A percentile compares a stretch with the other conserved stretches of the same genome.
phyloP scores from a whole-genome alignment of 2,888 invertebrate species.

The Odontomyia ornata region DNA sequence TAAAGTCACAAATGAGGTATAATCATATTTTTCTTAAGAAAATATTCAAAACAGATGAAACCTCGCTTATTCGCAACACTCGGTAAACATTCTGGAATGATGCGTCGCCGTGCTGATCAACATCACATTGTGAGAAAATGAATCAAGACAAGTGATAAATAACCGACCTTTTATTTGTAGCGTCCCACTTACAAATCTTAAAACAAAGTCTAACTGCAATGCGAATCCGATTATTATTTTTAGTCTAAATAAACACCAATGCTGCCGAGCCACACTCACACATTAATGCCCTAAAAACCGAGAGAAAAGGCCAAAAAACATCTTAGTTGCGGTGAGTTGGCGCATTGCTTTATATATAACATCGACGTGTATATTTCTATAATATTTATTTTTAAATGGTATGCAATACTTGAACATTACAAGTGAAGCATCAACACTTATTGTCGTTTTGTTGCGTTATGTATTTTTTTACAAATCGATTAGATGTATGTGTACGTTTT shows the following conservation, averaged over 20 bases:
- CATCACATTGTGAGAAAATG: conserved; percentile 4
- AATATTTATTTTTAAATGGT: conserved; percentile 3
- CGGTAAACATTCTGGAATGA: neutral
- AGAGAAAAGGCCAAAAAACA: neutral
- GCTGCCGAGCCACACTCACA: conserved; percentile 6
- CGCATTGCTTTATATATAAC: neutral
- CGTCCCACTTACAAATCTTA: neutral
- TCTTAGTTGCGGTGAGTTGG: neutral
- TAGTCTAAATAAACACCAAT: conserved; percentile 7
- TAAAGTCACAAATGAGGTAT: neutral
- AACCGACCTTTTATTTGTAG: neutral
- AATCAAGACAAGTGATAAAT: conserved; percentile 1
- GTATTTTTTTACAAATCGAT: conserved; percentile 26
- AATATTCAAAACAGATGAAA: neutral
- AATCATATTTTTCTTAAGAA: neutral
- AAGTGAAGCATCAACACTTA: neutral
- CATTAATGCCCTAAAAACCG: neutral
- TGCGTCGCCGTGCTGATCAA: neutral
- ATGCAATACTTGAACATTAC: neutral
- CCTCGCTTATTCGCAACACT: neutral
- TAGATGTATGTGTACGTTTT: conserved; percentile 23
- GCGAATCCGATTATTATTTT: neutral
- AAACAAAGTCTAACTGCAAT: conserved; percentile 21
- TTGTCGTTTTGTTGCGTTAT: conserved; percentile 31
- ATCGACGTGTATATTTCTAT: neutral